Evolutionary conservation across 2,113 vertebrate genomes (phyloP), one percentile per base, ranked within the genome.

Genomic region (Xiphorhynchus elegans): DNA sequence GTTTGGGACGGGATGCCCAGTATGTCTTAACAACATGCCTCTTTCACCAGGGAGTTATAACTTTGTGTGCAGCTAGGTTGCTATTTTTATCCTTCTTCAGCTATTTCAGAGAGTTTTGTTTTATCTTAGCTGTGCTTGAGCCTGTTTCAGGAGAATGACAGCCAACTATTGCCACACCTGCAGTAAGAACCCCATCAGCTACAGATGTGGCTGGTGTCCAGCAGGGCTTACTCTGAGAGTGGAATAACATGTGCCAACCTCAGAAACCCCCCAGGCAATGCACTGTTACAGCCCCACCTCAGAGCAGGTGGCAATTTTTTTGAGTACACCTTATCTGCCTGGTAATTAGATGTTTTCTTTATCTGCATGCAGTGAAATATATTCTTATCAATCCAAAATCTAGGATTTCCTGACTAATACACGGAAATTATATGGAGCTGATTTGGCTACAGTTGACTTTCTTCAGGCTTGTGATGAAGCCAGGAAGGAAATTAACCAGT

Each of bases 391-490:
- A 87, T 93, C 49, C 68, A 66, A 93, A 89, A 79, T 94, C 69
- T 63, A 99, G 99, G 95, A 98, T 25, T 99, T 99, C 97, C 97
- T 99, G 59, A 87, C 96, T n/a, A 98, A 97, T 73, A 98, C 97
- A 17, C 94, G 84, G 93, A 98, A 99, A 96, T 96, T 97, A 80
- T 99, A 99, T 64, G 96, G 97, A 28, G 99, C 99, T 52, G 98
- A 98, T 33, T 83, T 99, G 98, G 98, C 98, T 84, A 55, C 97
- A 25, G 97, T 99, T 67, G 98, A 99, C 93, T 99, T 99, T 80
- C 94, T 98, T 29, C 95, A 96, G 40, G 98, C 98, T 75, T 47
- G 89, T 60, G 98, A 99, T 26, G 90, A 97, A 12, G 98, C 98
- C 67, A 98, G 98, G 90, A 94, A 89, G 17, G 90, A 98, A 91